Evolutionary conservation across 2,888 invertebrate species (phyloP).

Genomic region (Leptinotarsa rubiginosa): DNA sequence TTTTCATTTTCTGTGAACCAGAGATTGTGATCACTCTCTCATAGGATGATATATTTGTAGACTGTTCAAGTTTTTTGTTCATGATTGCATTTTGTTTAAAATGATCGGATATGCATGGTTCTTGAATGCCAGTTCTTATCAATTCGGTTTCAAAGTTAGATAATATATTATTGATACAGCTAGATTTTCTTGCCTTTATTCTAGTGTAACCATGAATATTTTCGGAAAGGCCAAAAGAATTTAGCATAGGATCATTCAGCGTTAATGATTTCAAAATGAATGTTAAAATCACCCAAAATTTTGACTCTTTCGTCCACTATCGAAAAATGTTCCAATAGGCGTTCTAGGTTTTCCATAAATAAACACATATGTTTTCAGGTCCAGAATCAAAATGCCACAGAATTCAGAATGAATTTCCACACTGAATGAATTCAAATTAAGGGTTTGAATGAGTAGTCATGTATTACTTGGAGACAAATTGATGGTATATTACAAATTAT

Average conservation of each 20-base stretch:
- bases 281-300: slow-evolving; percentile 2
- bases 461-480: no score
- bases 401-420: no score
- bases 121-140: slow-evolving; percentile 4
- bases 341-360: background rate
- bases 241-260: background rate
- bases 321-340: background rate
- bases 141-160: background rate
- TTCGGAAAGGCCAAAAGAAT: background rate
- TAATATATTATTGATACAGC: background rate
- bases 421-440: no score
- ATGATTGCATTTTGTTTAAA: no score
- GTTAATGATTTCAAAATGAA: slow-evolving; percentile 10
- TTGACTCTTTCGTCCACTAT: background rate
- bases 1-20: no score
- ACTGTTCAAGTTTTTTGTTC: no score
- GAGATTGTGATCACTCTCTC: no score
- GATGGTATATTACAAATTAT: no score
- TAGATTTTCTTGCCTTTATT: background rate
- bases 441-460: no score
- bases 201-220: no score
- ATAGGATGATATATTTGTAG: no score
- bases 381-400: no score
- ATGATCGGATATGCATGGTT: background rate
- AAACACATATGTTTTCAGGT: background rate